Evolutionary conservation across 2,888 invertebrate species (phyloP), one percentile per base, ranked within the genome.

Genomic region (Argyresthia goedartella): DNA sequence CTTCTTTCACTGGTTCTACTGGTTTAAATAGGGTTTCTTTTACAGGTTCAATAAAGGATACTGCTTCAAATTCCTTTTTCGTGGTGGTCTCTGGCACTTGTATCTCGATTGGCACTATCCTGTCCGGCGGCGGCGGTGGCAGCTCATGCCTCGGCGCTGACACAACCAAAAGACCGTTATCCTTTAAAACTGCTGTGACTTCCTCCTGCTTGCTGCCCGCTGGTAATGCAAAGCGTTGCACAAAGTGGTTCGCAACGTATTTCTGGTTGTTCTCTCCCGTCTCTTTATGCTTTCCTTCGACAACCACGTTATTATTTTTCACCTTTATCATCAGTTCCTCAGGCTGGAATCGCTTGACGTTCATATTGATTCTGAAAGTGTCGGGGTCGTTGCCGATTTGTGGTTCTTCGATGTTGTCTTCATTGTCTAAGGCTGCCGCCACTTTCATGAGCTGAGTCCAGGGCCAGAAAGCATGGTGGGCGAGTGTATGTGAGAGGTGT

Each of bases 391-490:
- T 76, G n/a, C 71, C 58, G 1, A 85, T 78, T 56, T 80, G 70
- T 0, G 84, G 79, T 55, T 82, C 80, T 53, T 80, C 79, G 8
- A 81, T 56, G 52, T 64, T 66, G 47, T 78, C 71, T 46, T 78
- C 76, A 10, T 65, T 61, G 52, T 78, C 75, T 36, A 79, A 54
- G 8, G 74, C 69, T 1, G 77, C 74, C 14, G 81, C 76, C 6
- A 81, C 76, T 55, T 67, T 67, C 51, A 84, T 67, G 34, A 85
- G 69, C 56, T 81, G 78, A 56, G 71, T 78, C 84, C 84, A 86
- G 4, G 84, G 82, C 85, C 82, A 82, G 46, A 84, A 66, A 58
- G 80, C 76, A 62, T 79, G 76, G 63, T 76, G 74, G 1, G 76
- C 69, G 14, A 81, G 65, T 41, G 74, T 68, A 62, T 85, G 79